Percentiles rank a stretch among this genome's conserved stretches.
phyloP scores from a whole-genome alignment of 2,113 vertebrate genomes.

The Lasiurus cinereus region DNA sequence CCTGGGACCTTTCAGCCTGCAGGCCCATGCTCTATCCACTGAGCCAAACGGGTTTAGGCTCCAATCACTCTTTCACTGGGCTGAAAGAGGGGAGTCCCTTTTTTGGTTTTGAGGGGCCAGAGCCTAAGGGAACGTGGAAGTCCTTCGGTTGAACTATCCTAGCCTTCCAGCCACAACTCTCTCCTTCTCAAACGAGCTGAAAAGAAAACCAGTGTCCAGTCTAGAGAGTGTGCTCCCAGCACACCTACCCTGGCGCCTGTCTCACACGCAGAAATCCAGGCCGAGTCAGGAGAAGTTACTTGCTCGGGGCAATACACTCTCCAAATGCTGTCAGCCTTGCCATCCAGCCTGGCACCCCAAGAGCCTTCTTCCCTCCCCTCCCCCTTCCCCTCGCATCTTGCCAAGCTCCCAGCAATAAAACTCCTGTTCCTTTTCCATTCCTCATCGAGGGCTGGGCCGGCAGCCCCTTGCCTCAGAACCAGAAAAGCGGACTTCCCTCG shows the following conservation, averaged over 20 bases:
- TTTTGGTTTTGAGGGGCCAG: conserved; percentile 43
- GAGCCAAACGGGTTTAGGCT: no score
- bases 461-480: conserved; percentile 26
- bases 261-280: conserved; percentile 1
- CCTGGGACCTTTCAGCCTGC: no score
- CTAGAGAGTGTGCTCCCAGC: background rate
- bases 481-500: conserved; percentile 32
- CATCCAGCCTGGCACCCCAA: background rate
- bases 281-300: conserved; percentile 26
- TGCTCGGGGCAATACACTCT: background rate
- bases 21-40: no score
- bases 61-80: background rate
- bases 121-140: background rate
- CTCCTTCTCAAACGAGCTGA: background rate
- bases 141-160: background rate
- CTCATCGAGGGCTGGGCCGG: background rate
- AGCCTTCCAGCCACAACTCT: background rate
- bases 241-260: background rate
- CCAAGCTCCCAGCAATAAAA: background rate
- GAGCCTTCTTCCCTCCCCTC: background rate
- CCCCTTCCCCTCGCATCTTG: background rate
- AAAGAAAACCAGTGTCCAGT: conserved; percentile 41
- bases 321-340: conserved; percentile 20
- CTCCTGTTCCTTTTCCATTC: background rate
- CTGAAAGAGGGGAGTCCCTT: background rate